Conservation (phyloP, 2,888 invertebrate species). For the Spisula subtruncata region DNA sequence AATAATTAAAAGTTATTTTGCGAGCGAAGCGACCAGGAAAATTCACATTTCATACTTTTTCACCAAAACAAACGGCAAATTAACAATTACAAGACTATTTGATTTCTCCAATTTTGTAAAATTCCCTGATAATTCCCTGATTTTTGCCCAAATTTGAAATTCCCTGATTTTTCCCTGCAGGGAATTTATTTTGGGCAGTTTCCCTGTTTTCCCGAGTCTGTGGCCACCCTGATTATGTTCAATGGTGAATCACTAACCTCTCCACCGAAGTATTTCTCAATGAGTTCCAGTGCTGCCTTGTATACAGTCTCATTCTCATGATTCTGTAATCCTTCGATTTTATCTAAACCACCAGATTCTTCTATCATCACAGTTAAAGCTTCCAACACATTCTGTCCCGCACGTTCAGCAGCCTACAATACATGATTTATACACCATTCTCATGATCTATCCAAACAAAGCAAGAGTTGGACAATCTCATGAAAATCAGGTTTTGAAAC, state of each 20-base stretch:
- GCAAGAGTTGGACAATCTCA: background rate
- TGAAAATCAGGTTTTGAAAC: background rate
- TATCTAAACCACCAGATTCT: slow-evolving; percentile 92
- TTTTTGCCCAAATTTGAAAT: no score
- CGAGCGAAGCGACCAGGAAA: no score
- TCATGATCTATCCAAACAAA: no score
- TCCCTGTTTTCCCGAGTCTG: no score
- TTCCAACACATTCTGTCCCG: slow-evolving; percentile 91
- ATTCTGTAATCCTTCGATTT: slow-evolving; percentile 89
- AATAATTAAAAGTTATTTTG: no score
- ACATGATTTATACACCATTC: background rate
- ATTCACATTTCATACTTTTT: no score
- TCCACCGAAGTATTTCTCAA: slow-evolving; percentile 88
- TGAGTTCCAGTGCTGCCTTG: slow-evolving; percentile 88
- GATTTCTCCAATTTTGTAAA: no score
- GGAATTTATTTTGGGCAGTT: no score
- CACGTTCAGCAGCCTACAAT: slow-evolving; percentile 92
- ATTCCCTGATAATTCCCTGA: no score
- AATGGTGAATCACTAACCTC: slow-evolving; percentile 79
- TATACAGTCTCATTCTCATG: slow-evolving; percentile 89
- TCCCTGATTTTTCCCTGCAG: no score
- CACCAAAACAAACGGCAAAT: no score
- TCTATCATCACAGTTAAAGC: slow-evolving; percentile 94
- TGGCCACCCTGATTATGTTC: background rate
- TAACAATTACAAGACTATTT: no score